Evolutionary conservation across 1,140 invertebrate species (phyloP).

Genomic region (Anadara kagoshimensis): DNA sequence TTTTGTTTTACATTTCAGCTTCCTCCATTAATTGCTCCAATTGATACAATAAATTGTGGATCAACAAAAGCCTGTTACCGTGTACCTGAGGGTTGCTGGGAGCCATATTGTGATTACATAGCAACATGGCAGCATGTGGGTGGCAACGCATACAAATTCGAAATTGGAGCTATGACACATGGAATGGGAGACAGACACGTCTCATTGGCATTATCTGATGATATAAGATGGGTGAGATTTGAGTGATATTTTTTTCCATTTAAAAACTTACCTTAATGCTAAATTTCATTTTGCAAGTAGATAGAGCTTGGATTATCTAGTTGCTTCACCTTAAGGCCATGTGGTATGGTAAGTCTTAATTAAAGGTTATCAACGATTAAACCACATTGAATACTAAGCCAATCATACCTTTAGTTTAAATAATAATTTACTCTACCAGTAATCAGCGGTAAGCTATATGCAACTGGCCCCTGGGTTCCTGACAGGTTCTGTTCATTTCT

Average conservation of each 20-base stretch:
- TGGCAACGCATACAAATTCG: constrained; percentile 44
- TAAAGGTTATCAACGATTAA: too few species aligned
- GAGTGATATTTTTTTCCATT: not conserved
- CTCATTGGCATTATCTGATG: constrained; percentile 61
- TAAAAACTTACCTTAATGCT: too few species aligned
- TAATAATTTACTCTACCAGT: too few species aligned
- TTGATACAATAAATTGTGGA: constrained; percentile 62
- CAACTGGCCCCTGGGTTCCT: too few species aligned
- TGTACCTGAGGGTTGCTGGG: constrained; percentile 62
- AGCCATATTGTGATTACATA: constrained; percentile 67
- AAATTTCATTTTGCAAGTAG: too few species aligned
- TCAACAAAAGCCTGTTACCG: constrained; percentile 67
- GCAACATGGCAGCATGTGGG: constrained; percentile 60
- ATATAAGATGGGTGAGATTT: constrained; percentile 61
- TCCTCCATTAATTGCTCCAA: constrained; percentile 47
- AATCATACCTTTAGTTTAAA: too few species aligned
- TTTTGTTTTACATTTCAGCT: constrained; percentile 27
- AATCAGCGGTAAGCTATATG: too few species aligned
- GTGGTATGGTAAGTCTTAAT: too few species aligned
- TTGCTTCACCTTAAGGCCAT: too few species aligned
- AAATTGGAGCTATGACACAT: constrained; percentile 59
- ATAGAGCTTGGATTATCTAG: too few species aligned
- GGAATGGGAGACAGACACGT: constrained; percentile 61
- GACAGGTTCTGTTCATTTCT: too few species aligned
- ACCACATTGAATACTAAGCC: too few species aligned